These are phyloP conservation scores for Bolborhynchus lineola DNA, from an alignment of 2,113 vertebrate species.

Conservation along the genomic window DNA sequence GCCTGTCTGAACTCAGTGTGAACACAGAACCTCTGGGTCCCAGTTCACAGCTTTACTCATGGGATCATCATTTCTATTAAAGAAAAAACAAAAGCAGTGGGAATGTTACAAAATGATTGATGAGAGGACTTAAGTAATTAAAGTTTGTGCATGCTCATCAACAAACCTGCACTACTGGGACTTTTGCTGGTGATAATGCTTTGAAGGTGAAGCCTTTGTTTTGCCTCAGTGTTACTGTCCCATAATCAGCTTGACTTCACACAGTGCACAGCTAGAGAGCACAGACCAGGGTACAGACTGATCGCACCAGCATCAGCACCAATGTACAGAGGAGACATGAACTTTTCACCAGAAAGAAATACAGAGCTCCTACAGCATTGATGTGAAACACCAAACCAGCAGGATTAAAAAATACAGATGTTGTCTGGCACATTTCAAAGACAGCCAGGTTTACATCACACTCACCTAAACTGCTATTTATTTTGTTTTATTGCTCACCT, in stretches of 20 bases:
- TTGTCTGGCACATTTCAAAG: background rate
- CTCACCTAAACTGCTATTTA: background rate
- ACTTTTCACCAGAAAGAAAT: background rate
- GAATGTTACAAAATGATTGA: background rate
- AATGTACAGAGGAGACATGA: accelerated
- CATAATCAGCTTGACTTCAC: background rate
- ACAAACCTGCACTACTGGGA: background rate
- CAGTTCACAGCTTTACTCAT: background rate
- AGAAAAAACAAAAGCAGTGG: background rate
- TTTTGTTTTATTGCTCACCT: background rate
- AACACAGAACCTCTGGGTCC: background rate
- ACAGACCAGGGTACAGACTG: background rate
- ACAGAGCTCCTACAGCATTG: background rate
- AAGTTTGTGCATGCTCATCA: background rate
- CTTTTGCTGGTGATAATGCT: background rate
- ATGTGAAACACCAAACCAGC: background rate
- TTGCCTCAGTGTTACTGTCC: background rate
- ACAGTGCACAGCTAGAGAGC: background rate
- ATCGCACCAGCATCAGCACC: background rate
- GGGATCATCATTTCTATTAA: background rate
- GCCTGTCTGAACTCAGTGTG: background rate
- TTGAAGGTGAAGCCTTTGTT: background rate
- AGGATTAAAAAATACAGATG: background rate
- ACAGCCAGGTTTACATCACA: background rate
- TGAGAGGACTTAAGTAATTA: background rate